Evolutionary conservation across 2,888 invertebrate species (phyloP), one percentile per base, ranked within the genome.

Genomic region (Idaea biselata): DNA sequence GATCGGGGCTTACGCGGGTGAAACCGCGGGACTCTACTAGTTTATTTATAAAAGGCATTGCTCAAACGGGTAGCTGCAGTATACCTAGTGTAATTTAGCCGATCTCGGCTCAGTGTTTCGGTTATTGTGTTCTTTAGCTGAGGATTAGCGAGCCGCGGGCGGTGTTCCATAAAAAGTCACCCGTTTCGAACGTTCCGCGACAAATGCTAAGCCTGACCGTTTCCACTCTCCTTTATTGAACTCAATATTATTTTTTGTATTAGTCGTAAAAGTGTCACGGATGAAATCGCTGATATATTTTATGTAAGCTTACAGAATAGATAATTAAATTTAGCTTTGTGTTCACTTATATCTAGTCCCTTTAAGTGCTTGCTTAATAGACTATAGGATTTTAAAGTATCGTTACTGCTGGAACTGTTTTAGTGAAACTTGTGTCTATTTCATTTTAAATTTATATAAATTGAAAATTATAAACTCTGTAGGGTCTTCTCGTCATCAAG

Each of bases 61-160:
- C 44, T 44, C 44, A 14, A 14, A 44, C 44, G 44, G 44, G 14
- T 25, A 5, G 25, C 1, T 3, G 5, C 25, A 5, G 1, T 25
- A 25, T 25, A 25, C 44, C 8, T 44, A 44, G 44, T 44, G 88
- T 91, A 88, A 89, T 87, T 87, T 88, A 81, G 85, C 80, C 76
- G 73, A 78, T 81, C 82, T 77, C 76, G 78, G 44, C 44, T 44
- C 44, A 44, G 44, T 44, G 44, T 44, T 44, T 44, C 44, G 88
- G 88, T 89, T 89, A 89, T 87, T 89, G 87, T 87, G 85, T 89
- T 89, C 89, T 89, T 89, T 89, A 83, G 84, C 78, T 68, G 69
- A 78, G 88, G 89, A 88, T 90, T 90, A 89, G 84, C 77, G 79
- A 82, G 76, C 84, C 77, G 78, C 82, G 80, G 82, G 82, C 73